These are phyloP conservation scores for Bradysia coprophila DNA, from an alignment of 1,140 invertebrate species.

Conservation along the genomic window DNA sequence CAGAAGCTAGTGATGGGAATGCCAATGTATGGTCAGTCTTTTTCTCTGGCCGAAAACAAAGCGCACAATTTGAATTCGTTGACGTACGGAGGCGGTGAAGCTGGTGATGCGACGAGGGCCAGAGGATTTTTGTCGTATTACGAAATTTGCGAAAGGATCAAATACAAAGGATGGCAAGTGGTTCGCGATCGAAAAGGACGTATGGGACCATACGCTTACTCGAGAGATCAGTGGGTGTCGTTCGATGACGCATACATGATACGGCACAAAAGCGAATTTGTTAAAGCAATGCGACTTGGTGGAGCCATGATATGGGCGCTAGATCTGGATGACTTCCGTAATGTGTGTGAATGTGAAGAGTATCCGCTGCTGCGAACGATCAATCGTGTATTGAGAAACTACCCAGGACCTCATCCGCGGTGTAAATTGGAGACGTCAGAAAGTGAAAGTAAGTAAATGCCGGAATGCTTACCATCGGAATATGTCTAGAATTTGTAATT, in stretches of 20 bases:
- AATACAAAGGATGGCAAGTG: constrained; percentile 44
- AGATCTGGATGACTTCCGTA: constrained; percentile 52
- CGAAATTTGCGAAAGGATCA: constrained; percentile 56
- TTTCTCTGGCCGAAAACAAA: constrained; percentile 45
- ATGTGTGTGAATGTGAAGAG: constrained; percentile 55
- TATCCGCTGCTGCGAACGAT: constrained; percentile 63
- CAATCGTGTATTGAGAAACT: constrained; percentile 48
- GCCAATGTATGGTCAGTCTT: constrained; percentile 72
- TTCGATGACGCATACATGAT: constrained; percentile 64
- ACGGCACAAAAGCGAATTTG: constrained; percentile 48
- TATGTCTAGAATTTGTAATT: background rate
- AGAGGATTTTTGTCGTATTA: constrained; percentile 71
- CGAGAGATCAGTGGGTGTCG: constrained; percentile 65
- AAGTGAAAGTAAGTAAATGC: constrained; percentile 13
- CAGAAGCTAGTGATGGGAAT: constrained; percentile 64
- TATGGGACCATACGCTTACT: constrained; percentile 57
- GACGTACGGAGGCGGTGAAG: constrained; percentile 55
- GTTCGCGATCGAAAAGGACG: constrained; percentile 41
- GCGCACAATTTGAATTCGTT: constrained; percentile 45
- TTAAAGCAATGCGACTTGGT: constrained; percentile 52
- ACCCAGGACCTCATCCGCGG: constrained; percentile 23
- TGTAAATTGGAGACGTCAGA: constrained; percentile 16
- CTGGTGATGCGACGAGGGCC: constrained; percentile 60
- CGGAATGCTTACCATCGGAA: background rate
- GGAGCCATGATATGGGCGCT: constrained; percentile 81